phyloP scores from a whole-genome alignment of 37 sponge, comb jelly and placozoan species.

The Spongilla lacustris region DNA sequence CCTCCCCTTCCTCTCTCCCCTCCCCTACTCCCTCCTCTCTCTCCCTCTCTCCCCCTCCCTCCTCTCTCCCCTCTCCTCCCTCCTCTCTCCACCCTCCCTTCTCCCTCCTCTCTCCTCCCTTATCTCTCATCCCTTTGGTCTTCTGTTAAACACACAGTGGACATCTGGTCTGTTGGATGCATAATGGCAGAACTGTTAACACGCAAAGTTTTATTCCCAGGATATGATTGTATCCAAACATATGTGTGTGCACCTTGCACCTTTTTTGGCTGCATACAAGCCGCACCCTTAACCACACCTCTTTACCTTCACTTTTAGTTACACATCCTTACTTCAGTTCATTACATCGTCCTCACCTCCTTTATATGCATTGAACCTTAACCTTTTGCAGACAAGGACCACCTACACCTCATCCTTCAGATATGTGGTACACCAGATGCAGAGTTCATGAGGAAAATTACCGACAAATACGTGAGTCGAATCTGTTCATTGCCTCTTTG shows the following conservation, averaged over 20 bases:
- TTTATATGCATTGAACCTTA: not conserved
- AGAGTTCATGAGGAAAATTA: constrained; percentile 74
- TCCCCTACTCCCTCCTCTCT: not conserved
- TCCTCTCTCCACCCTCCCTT: not conserved
- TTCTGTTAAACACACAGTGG: constrained; percentile 20
- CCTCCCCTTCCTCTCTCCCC: constrained; percentile 4
- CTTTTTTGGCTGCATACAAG: no score
- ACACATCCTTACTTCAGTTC: no score
- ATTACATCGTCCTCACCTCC: not conserved
- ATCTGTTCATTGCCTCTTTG: constrained; percentile 7
- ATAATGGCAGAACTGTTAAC: constrained; percentile 65
- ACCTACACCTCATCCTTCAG: constrained; percentile 86
- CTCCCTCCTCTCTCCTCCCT: constrained; percentile 4
- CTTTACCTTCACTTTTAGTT: not conserved
- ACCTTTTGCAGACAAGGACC: constrained; percentile 87
- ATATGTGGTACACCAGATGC: constrained; percentile 89
- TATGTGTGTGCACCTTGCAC: no score
- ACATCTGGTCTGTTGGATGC: constrained; percentile 69
- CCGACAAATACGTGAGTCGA: constrained; percentile 47
- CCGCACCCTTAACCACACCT: no score
- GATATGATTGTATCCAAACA: constrained; percentile 41
- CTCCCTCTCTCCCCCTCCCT: constrained; percentile 20
- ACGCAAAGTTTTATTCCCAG: constrained; percentile 53
- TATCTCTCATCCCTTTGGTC: not conserved
- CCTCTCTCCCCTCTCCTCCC: not conserved